Percentiles rank a stretch among this genome's conserved stretches.
Conservation (phyloP, 2,797 vertebrate genomes). For the Graptemys geographica region DNA sequence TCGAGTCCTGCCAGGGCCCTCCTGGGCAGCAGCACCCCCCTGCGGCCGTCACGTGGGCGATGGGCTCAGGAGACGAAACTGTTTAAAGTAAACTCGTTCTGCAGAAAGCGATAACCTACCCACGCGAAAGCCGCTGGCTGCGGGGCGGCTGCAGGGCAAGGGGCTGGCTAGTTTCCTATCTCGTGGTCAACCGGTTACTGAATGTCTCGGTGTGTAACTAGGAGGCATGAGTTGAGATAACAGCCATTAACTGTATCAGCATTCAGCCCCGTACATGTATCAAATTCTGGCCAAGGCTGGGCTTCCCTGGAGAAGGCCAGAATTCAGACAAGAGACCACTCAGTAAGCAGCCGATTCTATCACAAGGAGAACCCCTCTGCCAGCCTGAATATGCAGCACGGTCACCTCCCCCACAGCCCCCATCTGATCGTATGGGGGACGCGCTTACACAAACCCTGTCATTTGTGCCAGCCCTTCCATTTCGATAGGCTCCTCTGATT, state of each 20-base stretch:
- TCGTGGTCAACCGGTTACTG: neutral
- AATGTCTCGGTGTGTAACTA: neutral
- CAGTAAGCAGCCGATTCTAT: neutral
- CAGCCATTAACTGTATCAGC: neutral
- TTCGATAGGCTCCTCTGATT: constrained; percentile 51
- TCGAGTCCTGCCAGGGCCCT: neutral
- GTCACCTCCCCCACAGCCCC: neutral
- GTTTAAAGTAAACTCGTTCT: neutral
- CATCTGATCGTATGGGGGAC: neutral
- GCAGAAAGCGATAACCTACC: neutral
- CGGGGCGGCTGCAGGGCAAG: too few relatives aligned
- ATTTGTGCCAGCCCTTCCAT: constrained; percentile 33
- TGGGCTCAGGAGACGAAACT: neutral
- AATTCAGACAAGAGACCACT: neutral
- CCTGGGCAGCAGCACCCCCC: neutral
- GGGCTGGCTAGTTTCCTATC: neutral
- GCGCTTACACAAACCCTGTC: constrained; percentile 36
- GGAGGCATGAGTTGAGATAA: neutral
- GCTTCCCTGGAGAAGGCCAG: neutral
- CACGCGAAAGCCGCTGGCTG: neutral
- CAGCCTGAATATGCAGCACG: neutral
- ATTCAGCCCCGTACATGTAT: neutral
- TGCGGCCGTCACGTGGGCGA: neutral
- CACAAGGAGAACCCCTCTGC: neutral
- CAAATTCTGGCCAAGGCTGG: neutral